A percentile compares a stretch with the other conserved stretches of the same genome.
These are phyloP conservation scores for Caiman crocodilus DNA, from an alignment of 2,797 vertebrate species.

Conservation along the genomic window DNA sequence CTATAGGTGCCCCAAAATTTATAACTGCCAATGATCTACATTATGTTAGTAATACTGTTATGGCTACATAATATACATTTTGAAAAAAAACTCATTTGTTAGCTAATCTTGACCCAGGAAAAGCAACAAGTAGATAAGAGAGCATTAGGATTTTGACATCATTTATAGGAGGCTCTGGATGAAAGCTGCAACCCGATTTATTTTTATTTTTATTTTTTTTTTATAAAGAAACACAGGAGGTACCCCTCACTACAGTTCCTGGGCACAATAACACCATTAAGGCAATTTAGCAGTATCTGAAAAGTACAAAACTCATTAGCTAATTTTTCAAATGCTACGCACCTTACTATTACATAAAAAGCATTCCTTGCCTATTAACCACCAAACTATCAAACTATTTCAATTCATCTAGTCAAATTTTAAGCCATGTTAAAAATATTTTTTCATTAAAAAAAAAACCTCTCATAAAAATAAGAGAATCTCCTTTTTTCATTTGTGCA, in stretches of 20 bases:
- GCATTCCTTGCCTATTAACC: too few species aligned
- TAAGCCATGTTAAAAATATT: neutral
- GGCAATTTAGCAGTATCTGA: neutral
- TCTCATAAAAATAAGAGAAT: neutral
- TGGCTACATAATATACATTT: too few species aligned
- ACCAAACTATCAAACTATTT: neutral
- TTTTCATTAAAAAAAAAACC: neutral
- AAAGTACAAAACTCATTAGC: neutral
- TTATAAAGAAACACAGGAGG: neutral
- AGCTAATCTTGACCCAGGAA: neutral
- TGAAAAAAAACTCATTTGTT: neutral
- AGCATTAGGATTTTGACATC: neutral
- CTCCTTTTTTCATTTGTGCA: neutral
- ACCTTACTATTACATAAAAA: neutral
- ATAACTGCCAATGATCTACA: neutral
- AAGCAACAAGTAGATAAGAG: neutral
- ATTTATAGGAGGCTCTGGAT: neutral
- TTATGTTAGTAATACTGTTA: constrained; percentile 1
- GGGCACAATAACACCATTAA: neutral
- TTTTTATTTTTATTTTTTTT: too few species aligned
- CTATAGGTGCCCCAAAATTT: neutral
- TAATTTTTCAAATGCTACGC: neutral
- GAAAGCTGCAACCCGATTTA: neutral
- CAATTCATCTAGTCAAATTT: neutral
- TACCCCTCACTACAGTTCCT: neutral